phyloP scores from a whole-genome alignment of 2,797 vertebrate genomes.

The Mycteria americana region DNA sequence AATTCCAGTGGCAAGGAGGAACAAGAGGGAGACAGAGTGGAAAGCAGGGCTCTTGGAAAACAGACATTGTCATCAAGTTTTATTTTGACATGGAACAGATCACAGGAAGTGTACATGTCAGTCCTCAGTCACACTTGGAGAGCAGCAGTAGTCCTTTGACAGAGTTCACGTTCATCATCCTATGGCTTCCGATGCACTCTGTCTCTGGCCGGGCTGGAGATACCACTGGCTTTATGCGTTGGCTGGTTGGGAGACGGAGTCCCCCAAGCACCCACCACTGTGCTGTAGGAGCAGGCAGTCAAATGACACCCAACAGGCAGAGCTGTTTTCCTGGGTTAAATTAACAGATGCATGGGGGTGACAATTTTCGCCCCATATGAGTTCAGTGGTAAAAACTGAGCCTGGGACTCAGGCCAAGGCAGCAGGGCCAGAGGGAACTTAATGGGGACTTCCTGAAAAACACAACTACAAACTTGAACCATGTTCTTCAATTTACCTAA shows the following conservation, averaged over 20 bases:
- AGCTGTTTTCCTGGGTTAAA: neutral
- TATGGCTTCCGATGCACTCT: neutral
- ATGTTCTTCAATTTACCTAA: neutral
- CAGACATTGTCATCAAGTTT: neutral
- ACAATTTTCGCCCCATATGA: neutral
- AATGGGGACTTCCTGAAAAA: neutral
- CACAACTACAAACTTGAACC: neutral
- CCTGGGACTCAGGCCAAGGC: neutral
- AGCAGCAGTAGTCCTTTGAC: neutral
- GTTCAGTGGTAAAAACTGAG: neutral
- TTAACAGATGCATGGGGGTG: neutral
- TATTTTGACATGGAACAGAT: neutral
- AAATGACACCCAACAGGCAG: neutral
- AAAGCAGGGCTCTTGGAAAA: neutral
- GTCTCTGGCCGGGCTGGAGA: too few species aligned
- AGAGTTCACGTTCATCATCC: neutral
- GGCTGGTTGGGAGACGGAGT: neutral
- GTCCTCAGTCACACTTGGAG: neutral
- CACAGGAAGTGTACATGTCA: neutral
- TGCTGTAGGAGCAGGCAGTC: neutral
- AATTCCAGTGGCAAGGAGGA: neutral
- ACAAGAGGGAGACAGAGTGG: neutral
- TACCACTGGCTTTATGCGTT: neutral
- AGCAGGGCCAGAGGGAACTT: neutral
- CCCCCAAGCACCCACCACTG: neutral